A percentile compares a stretch with the other conserved stretches of the same genome.
These are phyloP conservation scores for Halyomorpha halys DNA, from an alignment of 1,140 invertebrate genomes.

Conservation along the genomic window DNA sequence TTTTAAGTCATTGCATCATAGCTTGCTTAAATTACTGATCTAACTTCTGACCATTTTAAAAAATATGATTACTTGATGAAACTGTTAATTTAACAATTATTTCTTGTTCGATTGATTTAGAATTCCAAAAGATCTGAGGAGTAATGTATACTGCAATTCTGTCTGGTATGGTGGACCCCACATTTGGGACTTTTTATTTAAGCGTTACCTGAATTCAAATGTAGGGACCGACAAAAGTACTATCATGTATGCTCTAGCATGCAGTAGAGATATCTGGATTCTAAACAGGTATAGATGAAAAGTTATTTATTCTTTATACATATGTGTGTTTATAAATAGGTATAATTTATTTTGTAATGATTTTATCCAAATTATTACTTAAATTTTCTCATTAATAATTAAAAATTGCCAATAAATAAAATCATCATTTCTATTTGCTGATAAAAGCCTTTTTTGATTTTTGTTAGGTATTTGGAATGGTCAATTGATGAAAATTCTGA, in stretches of 20 bases:
- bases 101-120: constrained; percentile 37
- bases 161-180: constrained; percentile 63
- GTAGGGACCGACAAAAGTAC: constrained; percentile 65
- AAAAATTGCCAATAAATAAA: not conserved
- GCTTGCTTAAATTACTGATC: not conserved
- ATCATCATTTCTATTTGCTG: not conserved
- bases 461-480: constrained; percentile 54
- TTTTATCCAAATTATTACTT: not conserved
- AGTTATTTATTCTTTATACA: not conserved
- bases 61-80: too few species aligned
- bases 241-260: constrained; percentile 64
- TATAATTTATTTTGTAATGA: too few species aligned
- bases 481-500: constrained; percentile 55
- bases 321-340: not conserved
- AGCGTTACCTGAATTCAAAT: constrained; percentile 57
- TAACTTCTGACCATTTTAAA: not conserved
- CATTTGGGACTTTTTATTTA: constrained; percentile 79
- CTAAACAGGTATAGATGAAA: constrained; percentile 44
- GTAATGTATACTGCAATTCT: constrained; percentile 72
- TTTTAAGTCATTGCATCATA: not conserved
- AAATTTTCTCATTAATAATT: not conserved
- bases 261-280: constrained; percentile 64
- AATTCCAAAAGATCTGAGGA: constrained; percentile 69
- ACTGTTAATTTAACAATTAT: not conserved
- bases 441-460: not conserved